Evolutionary conservation across 2,113 vertebrate species (phyloP).

Genomic region (pig (Sus scrofa)): DNA sequence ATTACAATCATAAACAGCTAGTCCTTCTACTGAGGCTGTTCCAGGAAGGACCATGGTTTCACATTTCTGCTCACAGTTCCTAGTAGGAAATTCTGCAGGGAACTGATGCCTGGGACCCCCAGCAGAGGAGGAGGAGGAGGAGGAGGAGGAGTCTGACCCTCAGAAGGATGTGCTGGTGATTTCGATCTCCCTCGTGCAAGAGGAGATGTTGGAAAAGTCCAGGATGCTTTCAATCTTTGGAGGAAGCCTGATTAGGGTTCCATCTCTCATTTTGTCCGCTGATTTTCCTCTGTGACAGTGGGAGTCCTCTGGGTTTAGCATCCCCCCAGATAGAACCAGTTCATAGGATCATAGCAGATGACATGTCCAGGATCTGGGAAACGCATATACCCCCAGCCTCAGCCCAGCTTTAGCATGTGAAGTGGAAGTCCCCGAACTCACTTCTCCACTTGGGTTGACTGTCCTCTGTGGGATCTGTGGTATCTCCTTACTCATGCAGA

Average conservation of each 20-base stretch:
- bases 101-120: fast-evolving
- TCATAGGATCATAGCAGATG: not conserved
- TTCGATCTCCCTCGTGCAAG: not conserved
- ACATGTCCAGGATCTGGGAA: not conserved
- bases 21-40: not conserved
- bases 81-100: not conserved
- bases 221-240: not conserved
- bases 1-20: not conserved
- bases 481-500: not conserved
- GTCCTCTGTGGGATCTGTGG: not conserved
- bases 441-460: not conserved
- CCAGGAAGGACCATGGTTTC: not conserved
- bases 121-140: too few relatives aligned
- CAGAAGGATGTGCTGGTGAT: fast-evolving
- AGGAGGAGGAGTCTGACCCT: not conserved
- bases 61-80: not conserved
- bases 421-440: not conserved
- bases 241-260: not conserved
- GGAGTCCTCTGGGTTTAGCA: not conserved
- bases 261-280: not conserved
- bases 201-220: not conserved
- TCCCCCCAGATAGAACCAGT: not conserved
- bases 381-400: not conserved
- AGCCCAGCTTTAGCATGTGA: not conserved
- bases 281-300: not conserved